phyloP scores from a whole-genome alignment of 64 coral and sea anemone species.

The Porites lutea region DNA sequence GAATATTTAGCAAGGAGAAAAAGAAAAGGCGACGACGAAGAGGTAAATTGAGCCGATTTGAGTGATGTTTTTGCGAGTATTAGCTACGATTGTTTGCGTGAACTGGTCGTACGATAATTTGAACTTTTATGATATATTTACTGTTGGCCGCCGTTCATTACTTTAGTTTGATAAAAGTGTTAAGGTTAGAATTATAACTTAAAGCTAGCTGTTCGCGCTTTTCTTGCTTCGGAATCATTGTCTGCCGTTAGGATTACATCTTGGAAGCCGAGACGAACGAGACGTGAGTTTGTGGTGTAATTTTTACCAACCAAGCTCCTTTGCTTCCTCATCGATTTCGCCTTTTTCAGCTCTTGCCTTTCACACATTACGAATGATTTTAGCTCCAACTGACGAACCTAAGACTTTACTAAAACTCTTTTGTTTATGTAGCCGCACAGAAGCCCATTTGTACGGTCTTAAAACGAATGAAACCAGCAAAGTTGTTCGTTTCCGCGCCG shows the following conservation, averaged over 20 bases:
- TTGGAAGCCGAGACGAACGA: constrained; percentile 7
- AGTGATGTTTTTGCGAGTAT: constrained; percentile 26
- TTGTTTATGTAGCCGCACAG: neutral
- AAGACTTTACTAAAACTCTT: neutral
- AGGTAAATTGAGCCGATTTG: constrained; percentile 60
- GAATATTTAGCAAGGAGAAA: constrained; percentile 86
- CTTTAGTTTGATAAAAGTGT: constrained; percentile 45
- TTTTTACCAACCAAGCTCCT: neutral
- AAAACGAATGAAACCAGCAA: constrained; percentile 14
- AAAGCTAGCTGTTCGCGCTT: neutral
- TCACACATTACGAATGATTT: neutral
- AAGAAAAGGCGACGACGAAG: constrained; percentile 67
- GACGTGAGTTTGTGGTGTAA: constrained; percentile 15
- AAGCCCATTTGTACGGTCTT: neutral
- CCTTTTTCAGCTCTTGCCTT: neutral
- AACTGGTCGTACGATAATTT: constrained; percentile 46
- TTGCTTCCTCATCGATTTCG: constrained; percentile 46
- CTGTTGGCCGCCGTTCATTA: constrained; percentile 56
- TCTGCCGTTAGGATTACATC: neutral
- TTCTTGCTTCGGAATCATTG: neutral
- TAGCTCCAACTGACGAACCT: neutral
- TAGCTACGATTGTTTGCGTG: constrained; percentile 45
- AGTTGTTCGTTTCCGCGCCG: constrained; percentile 36
- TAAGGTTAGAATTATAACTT: constrained; percentile 6
- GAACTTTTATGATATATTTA: constrained; percentile 63